These are phyloP conservation scores for Sebastes diploproa DNA, from an alignment of 2,797 vertebrate genomes.

Conservation along the genomic window DNA sequence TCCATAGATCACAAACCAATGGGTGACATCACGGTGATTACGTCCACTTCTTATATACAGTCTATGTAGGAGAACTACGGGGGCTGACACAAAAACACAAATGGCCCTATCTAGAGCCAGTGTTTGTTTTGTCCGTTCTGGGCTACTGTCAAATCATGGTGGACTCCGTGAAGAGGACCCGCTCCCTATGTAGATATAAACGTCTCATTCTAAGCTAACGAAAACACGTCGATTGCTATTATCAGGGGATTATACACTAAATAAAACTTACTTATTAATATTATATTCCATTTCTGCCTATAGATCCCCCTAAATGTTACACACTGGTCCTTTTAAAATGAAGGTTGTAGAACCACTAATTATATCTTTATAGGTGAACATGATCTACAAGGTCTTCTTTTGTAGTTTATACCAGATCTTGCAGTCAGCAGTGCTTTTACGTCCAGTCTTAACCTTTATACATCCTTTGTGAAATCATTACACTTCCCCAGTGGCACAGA, in stretches of 20 bases:
- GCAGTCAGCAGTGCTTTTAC: not conserved
- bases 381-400: not conserved
- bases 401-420: not conserved
- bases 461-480: not conserved
- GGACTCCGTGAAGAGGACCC: too few relatives aligned
- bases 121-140: too few relatives aligned
- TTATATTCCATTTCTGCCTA: not conserved
- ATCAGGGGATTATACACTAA: too few relatives aligned
- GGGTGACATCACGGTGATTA: too few relatives aligned
- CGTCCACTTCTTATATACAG: too few relatives aligned
- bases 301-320: not conserved
- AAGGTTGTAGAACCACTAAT: not conserved
- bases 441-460: not conserved
- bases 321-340: not conserved
- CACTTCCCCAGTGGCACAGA: not conserved
- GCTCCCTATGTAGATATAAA: too few relatives aligned
- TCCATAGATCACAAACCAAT: too few relatives aligned
- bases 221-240: accelerated
- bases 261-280: not conserved
- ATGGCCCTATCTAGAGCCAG: too few relatives aligned
- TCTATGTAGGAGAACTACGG: too few relatives aligned
- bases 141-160: too few relatives aligned
- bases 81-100: too few relatives aligned
- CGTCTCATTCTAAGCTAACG: too few relatives aligned
- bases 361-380: not conserved